A percentile compares a stretch with the other conserved stretches of the same genome.
Evolutionary conservation across 1,140 invertebrate genomes (phyloP).

Genomic region (Drosophila asahinai): DNA sequence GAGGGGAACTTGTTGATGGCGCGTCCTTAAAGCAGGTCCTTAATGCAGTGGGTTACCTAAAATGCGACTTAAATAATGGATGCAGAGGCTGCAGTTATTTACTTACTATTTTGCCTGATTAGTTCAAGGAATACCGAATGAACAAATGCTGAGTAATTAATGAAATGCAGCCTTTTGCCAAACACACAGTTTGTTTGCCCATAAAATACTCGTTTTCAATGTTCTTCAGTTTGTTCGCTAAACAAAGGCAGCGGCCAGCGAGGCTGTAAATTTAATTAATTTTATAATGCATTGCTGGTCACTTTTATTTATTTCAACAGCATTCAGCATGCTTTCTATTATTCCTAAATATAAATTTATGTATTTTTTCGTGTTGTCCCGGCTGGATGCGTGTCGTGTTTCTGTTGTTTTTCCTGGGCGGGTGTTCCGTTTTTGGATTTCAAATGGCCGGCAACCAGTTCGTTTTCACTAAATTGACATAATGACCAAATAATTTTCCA

Average conservation of each 20-base stretch:
- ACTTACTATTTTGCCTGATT: too few species aligned
- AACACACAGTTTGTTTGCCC: too few species aligned
- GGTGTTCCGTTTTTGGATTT: constrained; percentile 17
- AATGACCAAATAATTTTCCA: constrained; percentile 83
- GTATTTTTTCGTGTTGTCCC: constrained; percentile 3
- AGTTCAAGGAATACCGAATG: too few species aligned
- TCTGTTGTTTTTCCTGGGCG: constrained; percentile 7
- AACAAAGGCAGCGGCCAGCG: background rate
- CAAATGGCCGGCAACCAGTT: constrained; percentile 25
- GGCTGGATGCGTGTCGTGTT: background rate
- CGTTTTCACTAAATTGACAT: constrained; percentile 75
- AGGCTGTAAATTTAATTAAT: constrained; percentile 71
- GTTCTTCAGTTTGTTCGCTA: background rate
- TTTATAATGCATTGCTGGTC: constrained; percentile 57
- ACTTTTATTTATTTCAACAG: constrained; percentile 20
- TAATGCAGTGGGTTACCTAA: background rate
- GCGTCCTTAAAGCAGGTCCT: constrained; percentile 8
- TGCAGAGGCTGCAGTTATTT: too few species aligned
- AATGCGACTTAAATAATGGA: background rate
- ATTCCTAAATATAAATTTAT: constrained; percentile 6
- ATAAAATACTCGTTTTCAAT: background rate
- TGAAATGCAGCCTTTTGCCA: background rate
- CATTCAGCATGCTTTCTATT: background rate
- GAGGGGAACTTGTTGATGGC: constrained; percentile 25
- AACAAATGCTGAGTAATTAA: too few species aligned